A percentile compares a stretch with the other conserved stretches of the same genome.
Conservation (phyloP, 2,797 vertebrate genomes). For the Mallotus villosus region DNA sequence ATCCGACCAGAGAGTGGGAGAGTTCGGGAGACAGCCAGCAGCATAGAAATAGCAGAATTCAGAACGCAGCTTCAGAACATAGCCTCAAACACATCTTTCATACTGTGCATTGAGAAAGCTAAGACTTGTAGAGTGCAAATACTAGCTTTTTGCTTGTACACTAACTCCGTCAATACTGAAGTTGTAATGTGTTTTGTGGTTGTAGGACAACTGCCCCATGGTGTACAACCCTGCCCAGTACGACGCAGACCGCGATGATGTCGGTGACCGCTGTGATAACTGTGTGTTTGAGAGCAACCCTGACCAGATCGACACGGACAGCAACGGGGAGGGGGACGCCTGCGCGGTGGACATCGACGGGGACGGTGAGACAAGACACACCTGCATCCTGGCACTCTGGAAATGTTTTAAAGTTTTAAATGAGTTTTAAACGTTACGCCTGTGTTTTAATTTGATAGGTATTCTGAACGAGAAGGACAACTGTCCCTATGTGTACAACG, state of each 20-base stretch:
- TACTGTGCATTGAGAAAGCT: constrained; percentile 61
- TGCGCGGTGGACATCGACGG: constrained; percentile 97
- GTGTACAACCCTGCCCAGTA: constrained; percentile 95
- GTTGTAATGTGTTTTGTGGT: constrained; percentile 28
- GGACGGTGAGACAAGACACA: constrained; percentile 81
- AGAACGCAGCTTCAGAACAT: constrained; percentile 36
- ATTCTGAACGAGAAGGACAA: constrained; percentile 96
- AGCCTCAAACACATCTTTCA: constrained; percentile 60
- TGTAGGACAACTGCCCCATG: constrained; percentile 95
- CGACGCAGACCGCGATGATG: constrained; percentile 92
- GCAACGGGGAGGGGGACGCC: constrained; percentile 95
- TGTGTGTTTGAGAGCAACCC: constrained; percentile 95
- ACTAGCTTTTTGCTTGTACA: not conserved
- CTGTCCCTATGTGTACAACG: constrained; percentile 96
- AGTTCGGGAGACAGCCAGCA: constrained; percentile 46
- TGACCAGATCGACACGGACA: constrained; percentile 95
- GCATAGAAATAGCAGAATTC: constrained; percentile 50
- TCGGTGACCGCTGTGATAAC: constrained; percentile 96
- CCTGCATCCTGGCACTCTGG: not conserved
- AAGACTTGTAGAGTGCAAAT: not conserved
- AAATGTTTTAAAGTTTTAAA: not conserved
- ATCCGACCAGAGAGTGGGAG: constrained; percentile 42
- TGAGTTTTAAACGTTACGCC: not conserved
- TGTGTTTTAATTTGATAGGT: constrained; percentile 68
- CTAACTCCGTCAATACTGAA: not conserved